Percentiles rank a stretch among this genome's conserved stretches.
These are phyloP conservation scores for Medauroidea extradentata DNA, from an alignment of 1,140 invertebrate genomes.

Conservation along the genomic window DNA sequence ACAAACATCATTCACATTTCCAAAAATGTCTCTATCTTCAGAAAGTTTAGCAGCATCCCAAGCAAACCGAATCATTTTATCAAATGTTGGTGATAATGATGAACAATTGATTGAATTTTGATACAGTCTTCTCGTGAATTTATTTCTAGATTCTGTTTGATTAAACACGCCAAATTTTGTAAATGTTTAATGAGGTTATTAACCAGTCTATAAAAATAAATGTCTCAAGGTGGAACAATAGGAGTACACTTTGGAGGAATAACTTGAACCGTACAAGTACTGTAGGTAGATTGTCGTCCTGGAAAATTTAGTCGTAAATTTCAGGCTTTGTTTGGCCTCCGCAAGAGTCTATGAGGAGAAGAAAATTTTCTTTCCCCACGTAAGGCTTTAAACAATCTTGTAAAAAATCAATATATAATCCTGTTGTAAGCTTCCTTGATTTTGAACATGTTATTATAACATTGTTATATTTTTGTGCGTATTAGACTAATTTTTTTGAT, in stretches of 20 bases:
- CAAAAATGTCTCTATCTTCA: slow-evolving; percentile 12
- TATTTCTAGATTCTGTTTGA: neutral
- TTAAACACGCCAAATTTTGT: slow-evolving; percentile 3
- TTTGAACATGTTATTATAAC: neutral
- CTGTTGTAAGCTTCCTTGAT: neutral
- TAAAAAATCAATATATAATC: neutral
- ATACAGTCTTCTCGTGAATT: slow-evolving; percentile 3
- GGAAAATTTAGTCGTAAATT: neutral
- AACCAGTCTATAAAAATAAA: slow-evolving; percentile 2
- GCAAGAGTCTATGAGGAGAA: slow-evolving; percentile 5
- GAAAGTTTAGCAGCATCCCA: slow-evolving; percentile 15
- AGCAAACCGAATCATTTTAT: slow-evolving; percentile 25
- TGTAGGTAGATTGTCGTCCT: neutral
- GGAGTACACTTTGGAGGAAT: slow-evolving; percentile 8
- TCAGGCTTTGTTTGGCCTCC: slow-evolving; percentile 5
- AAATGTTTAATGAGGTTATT: neutral
- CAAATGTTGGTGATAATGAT: slow-evolving; percentile 14
- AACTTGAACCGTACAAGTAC: slow-evolving; percentile 1
- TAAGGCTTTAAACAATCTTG: neutral
- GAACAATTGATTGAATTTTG: slow-evolving; percentile 17
- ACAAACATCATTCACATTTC: slow-evolving; percentile 15
- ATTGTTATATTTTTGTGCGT: slow-evolving; percentile 6
- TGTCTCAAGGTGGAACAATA: neutral
- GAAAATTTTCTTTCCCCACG: slow-evolving; percentile 1
- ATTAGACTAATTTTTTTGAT: no score